Evolutionary conservation across 2,113 vertebrate species (phyloP), one percentile per base, ranked within the genome.

Genomic region (Myotis brandtii): DNA sequence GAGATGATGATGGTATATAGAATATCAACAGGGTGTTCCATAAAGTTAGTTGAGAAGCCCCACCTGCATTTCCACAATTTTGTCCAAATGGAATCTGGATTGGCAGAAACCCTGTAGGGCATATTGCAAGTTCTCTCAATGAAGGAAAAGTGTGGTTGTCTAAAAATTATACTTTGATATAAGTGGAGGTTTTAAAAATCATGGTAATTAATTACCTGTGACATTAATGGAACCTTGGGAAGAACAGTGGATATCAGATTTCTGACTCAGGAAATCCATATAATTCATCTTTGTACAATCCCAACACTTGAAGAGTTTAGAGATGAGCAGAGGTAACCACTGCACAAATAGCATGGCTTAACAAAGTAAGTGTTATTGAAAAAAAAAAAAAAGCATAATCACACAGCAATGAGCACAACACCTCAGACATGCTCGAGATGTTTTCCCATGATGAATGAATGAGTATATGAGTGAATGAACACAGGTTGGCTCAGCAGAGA

Each of bases 121-220:
- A 46, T 40, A 25, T 11, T 37, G 30, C 21, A 52, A 34, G 30
- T 59, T 89, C 27, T 48, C 69, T 86, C 67, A 52, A 9, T 40
- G 32, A 75, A 62, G 18, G 30, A 46, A 62, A 83, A 73, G 9
- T n/a, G 4, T 66, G 17, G 13, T 16, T 75, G 9, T 80, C 81
- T 80, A 66, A 83, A 91, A 91, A 43, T 17, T 40, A 14, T 87
- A 72, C 67, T 91, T 76, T 75, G 48, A 81, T 82, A 86, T 81
- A 93, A 50, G 20, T 48, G 21, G 54, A 77, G 10, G 6, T 73
- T 46, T 92, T 81, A 77, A 87, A 70, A 37, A 73, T 89, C 12
- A 18, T 73, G 46, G 73, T 72, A 86, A 92, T 59, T 89, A 67
- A 83, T 94, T 48, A 76, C 25, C 17, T 56, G 9, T 69, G 59